Evolutionary conservation across 2,888 invertebrate species (phyloP).

Genomic region (Flexamia atlantica): DNA sequence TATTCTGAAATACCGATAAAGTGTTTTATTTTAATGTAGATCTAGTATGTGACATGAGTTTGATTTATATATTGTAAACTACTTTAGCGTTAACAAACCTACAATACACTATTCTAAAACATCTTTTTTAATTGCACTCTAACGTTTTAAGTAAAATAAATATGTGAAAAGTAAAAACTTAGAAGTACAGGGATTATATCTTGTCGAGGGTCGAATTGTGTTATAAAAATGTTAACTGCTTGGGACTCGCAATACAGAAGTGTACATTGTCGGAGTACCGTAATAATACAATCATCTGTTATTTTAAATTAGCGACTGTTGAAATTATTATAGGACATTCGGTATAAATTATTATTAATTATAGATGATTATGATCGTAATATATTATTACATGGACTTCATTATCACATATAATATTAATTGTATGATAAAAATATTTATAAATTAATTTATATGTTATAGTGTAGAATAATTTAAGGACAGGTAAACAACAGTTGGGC

Average conservation of each 20-base stretch:
- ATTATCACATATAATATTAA: constrained; percentile 51
- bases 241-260: not conserved
- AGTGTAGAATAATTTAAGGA: constrained; percentile 49
- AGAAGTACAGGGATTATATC: constrained; percentile 56
- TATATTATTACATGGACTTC: constrained; percentile 56
- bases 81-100: constrained; percentile 58
- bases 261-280: constrained; percentile 10
- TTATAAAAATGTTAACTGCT: constrained; percentile 1
- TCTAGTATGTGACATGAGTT: constrained; percentile 40
- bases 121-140: constrained; percentile 37
- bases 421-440: constrained; percentile 34
- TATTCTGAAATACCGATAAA: constrained; percentile 51
- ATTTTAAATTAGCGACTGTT: constrained; percentile 60
- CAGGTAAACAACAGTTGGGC: constrained; percentile 20
- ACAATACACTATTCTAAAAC: constrained; percentile 52
- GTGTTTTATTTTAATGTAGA: constrained; percentile 44
- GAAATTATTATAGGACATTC: constrained; percentile 54
- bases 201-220: constrained; percentile 35
- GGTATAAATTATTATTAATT: constrained; percentile 57
- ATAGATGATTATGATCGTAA: constrained; percentile 56
- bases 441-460: constrained; percentile 56
- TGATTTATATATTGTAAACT: constrained; percentile 55
- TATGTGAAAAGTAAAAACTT: constrained; percentile 18
- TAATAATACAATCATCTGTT: constrained; percentile 61
- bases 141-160: constrained; percentile 15